Evolutionary conservation across 2,888 invertebrate species (phyloP).

Genomic region (Hypena proboscidalis): DNA sequence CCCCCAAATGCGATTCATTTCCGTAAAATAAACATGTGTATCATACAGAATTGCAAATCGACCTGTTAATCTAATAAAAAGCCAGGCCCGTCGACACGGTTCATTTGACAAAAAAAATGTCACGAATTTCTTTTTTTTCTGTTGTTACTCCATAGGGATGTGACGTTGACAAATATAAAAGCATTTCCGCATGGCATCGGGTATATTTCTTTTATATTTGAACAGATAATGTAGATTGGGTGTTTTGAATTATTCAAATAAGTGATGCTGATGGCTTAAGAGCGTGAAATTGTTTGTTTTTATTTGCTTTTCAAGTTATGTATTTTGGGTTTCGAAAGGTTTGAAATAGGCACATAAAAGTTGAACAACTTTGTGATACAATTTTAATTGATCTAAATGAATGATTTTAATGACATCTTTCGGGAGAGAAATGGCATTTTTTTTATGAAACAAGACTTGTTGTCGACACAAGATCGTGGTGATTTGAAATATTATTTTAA

Average conservation of each 20-base stretch:
- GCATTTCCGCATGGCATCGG: conserved; percentile 72
- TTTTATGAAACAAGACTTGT: too few species aligned
- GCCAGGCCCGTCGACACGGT: conserved; percentile 70
- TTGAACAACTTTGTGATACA: too few species aligned
- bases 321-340: too few species aligned
- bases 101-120: conserved; percentile 83
- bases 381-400: too few species aligned
- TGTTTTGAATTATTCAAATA: conserved; percentile 57
- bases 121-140: conserved; percentile 64
- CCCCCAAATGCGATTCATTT: conserved; percentile 81
- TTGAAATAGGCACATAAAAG: too few species aligned
- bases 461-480: too few species aligned
- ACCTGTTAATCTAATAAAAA: conserved; percentile 84
- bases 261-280: conserved; percentile 39
- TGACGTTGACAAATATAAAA: conserved; percentile 83
- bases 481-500: too few species aligned
- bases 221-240: conserved; percentile 75
- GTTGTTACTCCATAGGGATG: conserved; percentile 60
- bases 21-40: conserved; percentile 83
- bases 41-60: conserved; percentile 84
- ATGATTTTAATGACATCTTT: too few species aligned
- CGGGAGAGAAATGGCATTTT: too few species aligned
- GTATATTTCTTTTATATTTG: conserved; percentile 72
- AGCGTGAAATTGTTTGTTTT: conserved; percentile 39
- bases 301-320: conserved; percentile 5